phyloP scores from a whole-genome alignment of 1,140 invertebrate species.

The Diabrotica undecimpunctata region DNA sequence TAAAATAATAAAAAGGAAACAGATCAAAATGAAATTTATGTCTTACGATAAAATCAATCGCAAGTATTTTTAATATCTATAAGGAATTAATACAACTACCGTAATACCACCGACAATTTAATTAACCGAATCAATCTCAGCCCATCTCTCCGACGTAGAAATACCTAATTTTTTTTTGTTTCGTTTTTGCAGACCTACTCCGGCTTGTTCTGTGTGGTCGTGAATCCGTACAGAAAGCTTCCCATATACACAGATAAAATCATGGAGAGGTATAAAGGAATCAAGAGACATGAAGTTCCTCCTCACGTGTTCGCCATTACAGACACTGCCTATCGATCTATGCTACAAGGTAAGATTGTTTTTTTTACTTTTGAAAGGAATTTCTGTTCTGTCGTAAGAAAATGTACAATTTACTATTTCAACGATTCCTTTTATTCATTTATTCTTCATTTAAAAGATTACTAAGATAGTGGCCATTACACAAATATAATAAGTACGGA shows the following conservation, averaged over 20 bases:
- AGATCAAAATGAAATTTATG: too few species aligned
- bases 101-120: too few species aligned
- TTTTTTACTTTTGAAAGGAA: not conserved
- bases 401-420: too few species aligned
- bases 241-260: constrained; percentile 99
- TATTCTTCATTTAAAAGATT: too few species aligned
- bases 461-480: too few species aligned
- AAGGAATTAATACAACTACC: too few species aligned
- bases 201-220: constrained; percentile 97
- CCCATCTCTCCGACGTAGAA: not conserved
- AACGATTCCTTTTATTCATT: too few species aligned
- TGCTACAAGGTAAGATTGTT: constrained; percentile 92
- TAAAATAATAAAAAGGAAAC: too few species aligned
- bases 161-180: not conserved
- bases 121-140: too few species aligned
- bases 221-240: constrained; percentile 98
- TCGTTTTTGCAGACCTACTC: constrained; percentile 90
- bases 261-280: constrained; percentile 99
- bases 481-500: too few species aligned
- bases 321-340: constrained; percentile 95
- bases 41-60: too few species aligned
- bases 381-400: not conserved
- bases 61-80: too few species aligned
- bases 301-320: constrained; percentile 99
- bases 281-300: constrained; percentile 98